Evolutionary conservation across 2,797 vertebrate species (phyloP), one percentile per base, ranked within the genome.

Genomic region (Pogoniulus pusillus): DNA sequence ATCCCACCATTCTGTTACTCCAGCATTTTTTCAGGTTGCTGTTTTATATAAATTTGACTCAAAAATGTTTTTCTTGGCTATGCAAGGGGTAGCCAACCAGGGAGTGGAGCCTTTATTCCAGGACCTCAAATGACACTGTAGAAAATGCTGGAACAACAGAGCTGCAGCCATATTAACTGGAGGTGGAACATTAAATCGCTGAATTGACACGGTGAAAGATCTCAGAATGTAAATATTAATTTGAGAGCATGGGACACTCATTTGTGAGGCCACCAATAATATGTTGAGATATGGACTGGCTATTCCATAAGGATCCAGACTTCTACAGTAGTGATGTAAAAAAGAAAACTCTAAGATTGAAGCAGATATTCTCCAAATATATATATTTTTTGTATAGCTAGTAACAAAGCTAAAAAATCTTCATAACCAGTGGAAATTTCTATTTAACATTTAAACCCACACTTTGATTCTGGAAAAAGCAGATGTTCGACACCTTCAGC

Each of bases 1-100:
- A 96, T 89, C 54, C 66, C 84, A 82, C 41, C 30, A 64, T 41
- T 37, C 63, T 83, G n/a, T 90, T 89, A 91, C 51, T 27, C 76
- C 55, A 87, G 51, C 32, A 66, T 91, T 96, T 96, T 96, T 92
- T 95, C 91, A 85, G 71, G 54, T 62, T 62, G n/a, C 37, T 87
- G 53, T 82, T 91, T 95, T 93, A 69, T 89, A 87, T 86, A 94
- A 95, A 72, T 92, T 89, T 89, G 16, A 66, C 57, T 80, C 53
- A 78, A 89, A 49, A 19, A 23, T 66, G 55, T 37, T 93, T 94
- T 87, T 85, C 39, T 91, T 85, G 26, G 30, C 39, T 73, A 3
- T 41, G 34, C 24, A 78, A 65, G 20, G 60, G 5, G 54, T 51
- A 85, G 23, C 16, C 23, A 53, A 47, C 9, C 59, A 92, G 54